Conservation (phyloP, 1,140 invertebrate species). For the Branchinecta lynchi region DNA sequence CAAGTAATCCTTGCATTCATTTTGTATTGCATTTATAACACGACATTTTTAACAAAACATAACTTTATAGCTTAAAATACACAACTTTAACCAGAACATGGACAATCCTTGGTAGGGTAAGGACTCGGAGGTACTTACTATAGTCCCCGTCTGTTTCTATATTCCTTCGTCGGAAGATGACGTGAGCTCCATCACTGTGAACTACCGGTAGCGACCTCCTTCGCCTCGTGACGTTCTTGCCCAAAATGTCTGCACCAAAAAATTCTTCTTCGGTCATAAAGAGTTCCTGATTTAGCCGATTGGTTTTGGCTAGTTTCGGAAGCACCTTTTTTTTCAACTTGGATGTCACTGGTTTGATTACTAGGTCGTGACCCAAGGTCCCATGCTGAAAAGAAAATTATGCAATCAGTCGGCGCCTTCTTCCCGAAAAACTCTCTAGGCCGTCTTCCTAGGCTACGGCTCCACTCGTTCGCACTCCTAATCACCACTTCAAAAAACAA, state of each 20-base stretch:
- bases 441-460: too few species aligned
- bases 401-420: neutral
- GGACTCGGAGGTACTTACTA: conserved; percentile 35
- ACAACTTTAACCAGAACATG: too few species aligned
- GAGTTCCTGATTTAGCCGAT: conserved; percentile 53
- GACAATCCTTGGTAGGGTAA: too few species aligned
- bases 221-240: conserved; percentile 14
- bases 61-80: too few species aligned
- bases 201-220: conserved; percentile 35
- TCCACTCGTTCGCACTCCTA: too few species aligned
- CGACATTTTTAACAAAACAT: too few species aligned
- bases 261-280: conserved; percentile 44
- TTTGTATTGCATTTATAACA: too few species aligned
- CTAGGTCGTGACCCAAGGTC: conserved; percentile 68
- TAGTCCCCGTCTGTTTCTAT: conserved; percentile 48
- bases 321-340: conserved; percentile 35
- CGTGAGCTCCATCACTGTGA: conserved; percentile 33
- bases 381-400: conserved; percentile 50
- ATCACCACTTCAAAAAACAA: too few species aligned
- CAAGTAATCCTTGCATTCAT: too few species aligned
- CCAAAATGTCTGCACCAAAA: conserved; percentile 27
- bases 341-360: conserved; percentile 65
- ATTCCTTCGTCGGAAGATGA: conserved; percentile 45
- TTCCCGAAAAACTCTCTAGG: too few species aligned
- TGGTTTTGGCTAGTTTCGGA: conserved; percentile 25